phyloP scores from a whole-genome alignment of 1,140 invertebrate species.

The Drosophila ambigua region DNA sequence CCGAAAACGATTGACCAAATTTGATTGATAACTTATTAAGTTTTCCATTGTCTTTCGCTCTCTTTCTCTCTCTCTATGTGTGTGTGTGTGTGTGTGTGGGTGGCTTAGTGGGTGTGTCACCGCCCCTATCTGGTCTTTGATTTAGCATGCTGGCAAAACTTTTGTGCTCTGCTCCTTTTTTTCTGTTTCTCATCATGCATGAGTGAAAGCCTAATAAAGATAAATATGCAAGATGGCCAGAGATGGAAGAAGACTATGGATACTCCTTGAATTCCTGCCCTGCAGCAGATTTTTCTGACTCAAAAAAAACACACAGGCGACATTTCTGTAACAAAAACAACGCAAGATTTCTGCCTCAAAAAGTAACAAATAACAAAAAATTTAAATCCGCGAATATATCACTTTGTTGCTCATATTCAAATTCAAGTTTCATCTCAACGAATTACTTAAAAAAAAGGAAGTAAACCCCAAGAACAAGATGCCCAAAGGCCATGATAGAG shows the following conservation, averaged over 20 bases:
- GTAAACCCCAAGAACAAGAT: slow-evolving; percentile 8
- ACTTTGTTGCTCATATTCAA: slow-evolving; percentile 26
- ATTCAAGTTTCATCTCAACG: too few species aligned
- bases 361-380: slow-evolving; percentile 16
- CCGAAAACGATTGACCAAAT: slow-evolving; percentile 72
- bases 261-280: slow-evolving; percentile 22
- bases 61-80: not conserved
- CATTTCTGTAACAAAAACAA: too few species aligned
- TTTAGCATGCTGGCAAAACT: slow-evolving; percentile 69
- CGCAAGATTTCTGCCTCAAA: slow-evolving; percentile 2
- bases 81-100: slow-evolving; percentile 29
- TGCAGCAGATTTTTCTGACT: slow-evolving; percentile 5
- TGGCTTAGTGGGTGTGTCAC: slow-evolving; percentile 18
- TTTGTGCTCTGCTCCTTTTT: slow-evolving; percentile 49
- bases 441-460: not conserved
- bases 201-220: slow-evolving; percentile 79
- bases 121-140: slow-evolving; percentile 23
- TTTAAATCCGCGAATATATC: slow-evolving; percentile 49
- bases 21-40: slow-evolving; percentile 82
- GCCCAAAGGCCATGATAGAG: slow-evolving; percentile 40
- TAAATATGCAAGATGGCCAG: slow-evolving; percentile 58
- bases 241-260: slow-evolving; percentile 10
- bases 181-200: slow-evolving; percentile 50
- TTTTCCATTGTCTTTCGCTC: slow-evolving; percentile 44
- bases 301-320: too few species aligned